Evolutionary conservation across 2,888 invertebrate genomes (phyloP).

Genomic region (Cybosia mesomella): DNA sequence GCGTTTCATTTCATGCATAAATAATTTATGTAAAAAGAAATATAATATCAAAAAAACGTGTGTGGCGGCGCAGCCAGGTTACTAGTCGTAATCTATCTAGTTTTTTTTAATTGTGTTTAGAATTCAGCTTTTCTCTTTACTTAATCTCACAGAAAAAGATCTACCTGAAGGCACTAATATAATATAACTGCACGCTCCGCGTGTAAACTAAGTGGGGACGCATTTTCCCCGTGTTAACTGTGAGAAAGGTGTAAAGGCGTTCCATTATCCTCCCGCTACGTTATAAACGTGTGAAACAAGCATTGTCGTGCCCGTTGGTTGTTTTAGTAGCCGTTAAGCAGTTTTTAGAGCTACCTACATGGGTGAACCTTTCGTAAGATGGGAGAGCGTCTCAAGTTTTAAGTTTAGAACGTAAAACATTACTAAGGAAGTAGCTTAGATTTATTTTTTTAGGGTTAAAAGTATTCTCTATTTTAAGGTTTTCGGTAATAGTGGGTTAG

Average conservation of each 20-base stretch:
- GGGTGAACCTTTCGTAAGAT: constrained; percentile 26
- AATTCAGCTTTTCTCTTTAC: neutral
- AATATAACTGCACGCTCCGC: constrained; percentile 34
- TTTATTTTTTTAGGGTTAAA: constrained; percentile 10
- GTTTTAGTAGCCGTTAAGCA: constrained; percentile 51
- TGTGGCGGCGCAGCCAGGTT: no score
- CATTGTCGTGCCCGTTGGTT: constrained; percentile 42
- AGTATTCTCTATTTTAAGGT: neutral
- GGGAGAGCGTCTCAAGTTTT: constrained; percentile 26
- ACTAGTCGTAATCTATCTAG: no score
- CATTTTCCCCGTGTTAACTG: constrained; percentile 42
- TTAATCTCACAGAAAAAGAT: neutral
- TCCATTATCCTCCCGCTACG: constrained; percentile 45
- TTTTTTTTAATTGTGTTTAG: neutral
- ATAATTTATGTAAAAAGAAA: no score
- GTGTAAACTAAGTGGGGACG: constrained; percentile 43
- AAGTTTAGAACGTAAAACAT: constrained; percentile 34
- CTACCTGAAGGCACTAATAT: constrained; percentile 17
- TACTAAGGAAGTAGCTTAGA: constrained; percentile 21
- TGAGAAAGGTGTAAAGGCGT: constrained; percentile 50
- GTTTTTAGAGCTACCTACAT: constrained; percentile 45
- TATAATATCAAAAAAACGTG: no score
- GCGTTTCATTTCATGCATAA: no score
- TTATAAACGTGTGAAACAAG: constrained; percentile 48
- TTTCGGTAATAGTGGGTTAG: neutral